Base-by-base conservation (phyloP, 2,113 vertebrate genomes). In the Psophia crepitans region DNA sequence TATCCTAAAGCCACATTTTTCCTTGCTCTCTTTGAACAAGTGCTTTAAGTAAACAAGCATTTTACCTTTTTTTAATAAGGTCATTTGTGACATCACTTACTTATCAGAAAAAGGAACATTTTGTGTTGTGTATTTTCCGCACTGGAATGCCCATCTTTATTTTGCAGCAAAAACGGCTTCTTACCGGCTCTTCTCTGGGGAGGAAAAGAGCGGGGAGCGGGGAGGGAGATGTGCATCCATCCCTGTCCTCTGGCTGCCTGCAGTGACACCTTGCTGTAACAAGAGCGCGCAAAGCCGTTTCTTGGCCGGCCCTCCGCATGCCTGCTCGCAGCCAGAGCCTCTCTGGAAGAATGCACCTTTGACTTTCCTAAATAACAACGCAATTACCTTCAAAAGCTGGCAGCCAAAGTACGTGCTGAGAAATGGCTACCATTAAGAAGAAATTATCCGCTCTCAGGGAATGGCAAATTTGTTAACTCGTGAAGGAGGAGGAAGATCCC, bases 1-100 rank as follows among this genome's bases (percentile, higher is more conserved):
- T 97, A 88, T 76, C 96, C 89, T 84, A 94, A 92, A 96, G 91
- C 90, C 79, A 90, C 87, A 89, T 95, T 96, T 94, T 87, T 60
- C 71, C 89, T 93, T 95, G 86, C 83, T 96, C 69, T 94, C 92
- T 97, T 92, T 96, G 91, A 97, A 81, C 89, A 92, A 87, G 85
- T 93, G 92, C 94, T 96, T 95, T 92, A 94, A 95, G 93, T 97
- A 97, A 98, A 97, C 95, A 96, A 96, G 96, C 61, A 30, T 87
- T 97, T 96, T 92, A 92, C 95, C 81, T 96, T 93, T 93, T 97
- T 97, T 96, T 97, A 98, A 98, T 97, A 98, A 98, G 97, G 98
- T 98, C 97, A 98, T 96, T 96, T 92, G 89, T 81, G 94, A 98
- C 97, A 97, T 97, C 92, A 95, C 85, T 96, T 96, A 96, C 93